Conservation (phyloP, 1,140 invertebrate genomes). For the Drosophila rhopaloa region DNA sequence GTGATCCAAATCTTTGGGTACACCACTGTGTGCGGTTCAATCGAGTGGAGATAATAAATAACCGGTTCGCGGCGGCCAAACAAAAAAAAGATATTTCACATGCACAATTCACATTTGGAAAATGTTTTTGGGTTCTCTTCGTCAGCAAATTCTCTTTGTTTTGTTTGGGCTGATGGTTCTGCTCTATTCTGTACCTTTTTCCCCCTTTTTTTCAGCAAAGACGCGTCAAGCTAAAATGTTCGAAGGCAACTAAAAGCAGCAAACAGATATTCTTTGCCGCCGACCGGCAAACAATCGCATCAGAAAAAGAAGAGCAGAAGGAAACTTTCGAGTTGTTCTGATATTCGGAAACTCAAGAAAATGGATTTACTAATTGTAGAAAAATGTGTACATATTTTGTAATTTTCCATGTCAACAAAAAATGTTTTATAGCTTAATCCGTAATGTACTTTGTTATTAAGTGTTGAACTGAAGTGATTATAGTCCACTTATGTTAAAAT, state of each 20-base stretch:
- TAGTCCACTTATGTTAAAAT: too few species aligned
- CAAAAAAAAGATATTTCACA: constrained; percentile 5
- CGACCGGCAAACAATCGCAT: constrained; percentile 44
- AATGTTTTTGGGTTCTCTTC: constrained; percentile 21
- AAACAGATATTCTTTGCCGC: constrained; percentile 41
- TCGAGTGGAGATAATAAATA: constrained; percentile 23
- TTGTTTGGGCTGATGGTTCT: constrained; percentile 15
- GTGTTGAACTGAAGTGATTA: too few species aligned
- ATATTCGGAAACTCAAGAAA: constrained; percentile 7
- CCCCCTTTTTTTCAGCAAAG: constrained; percentile 38
- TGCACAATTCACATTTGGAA: constrained; percentile 17
- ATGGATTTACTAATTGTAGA: background rate
- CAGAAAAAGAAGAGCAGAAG: constrained; percentile 28
- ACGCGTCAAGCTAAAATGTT: constrained; percentile 70
- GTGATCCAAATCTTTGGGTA: background rate
- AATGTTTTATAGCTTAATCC: too few species aligned
- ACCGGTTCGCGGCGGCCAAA: constrained; percentile 17
- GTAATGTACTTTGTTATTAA: too few species aligned
- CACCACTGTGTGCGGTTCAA: constrained; percentile 24
- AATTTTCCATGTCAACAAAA: too few species aligned
- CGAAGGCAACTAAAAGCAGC: constrained; percentile 61
- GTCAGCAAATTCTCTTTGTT: constrained; percentile 8
- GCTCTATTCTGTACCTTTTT: constrained; percentile 10
- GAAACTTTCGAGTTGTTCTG: constrained; percentile 11
- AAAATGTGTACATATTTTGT: too few species aligned